phyloP scores from a whole-genome alignment of 2,797 vertebrate genomes.

The Trematomus bernacchii region DNA sequence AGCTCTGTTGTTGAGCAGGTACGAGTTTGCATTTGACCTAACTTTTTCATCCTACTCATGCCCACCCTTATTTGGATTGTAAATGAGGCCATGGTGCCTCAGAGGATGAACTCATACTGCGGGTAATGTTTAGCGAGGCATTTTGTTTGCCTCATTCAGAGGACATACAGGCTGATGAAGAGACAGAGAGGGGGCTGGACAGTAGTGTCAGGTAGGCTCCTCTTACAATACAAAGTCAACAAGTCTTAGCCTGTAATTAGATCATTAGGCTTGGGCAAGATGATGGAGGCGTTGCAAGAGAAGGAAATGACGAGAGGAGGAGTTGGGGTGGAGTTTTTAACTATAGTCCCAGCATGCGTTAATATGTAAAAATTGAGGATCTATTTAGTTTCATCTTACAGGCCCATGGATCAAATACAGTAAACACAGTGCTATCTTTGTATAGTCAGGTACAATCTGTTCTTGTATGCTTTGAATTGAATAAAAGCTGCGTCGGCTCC shows the following conservation, averaged over 20 bases:
- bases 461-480: slow-evolving; percentile 3
- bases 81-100: slow-evolving; percentile 77
- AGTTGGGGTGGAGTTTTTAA: slow-evolving; percentile 57
- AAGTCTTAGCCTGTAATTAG: slow-evolving; percentile 85
- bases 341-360: slow-evolving; percentile 48
- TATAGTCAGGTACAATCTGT: slow-evolving; percentile 2
- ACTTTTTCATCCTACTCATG: slow-evolving; percentile 60
- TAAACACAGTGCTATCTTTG: slow-evolving; percentile 8
- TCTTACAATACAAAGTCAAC: slow-evolving; percentile 78
- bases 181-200: slow-evolving; percentile 42
- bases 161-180: slow-evolving; percentile 28
- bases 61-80: slow-evolving; percentile 85
- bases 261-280: slow-evolving; percentile 79
- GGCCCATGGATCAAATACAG: slow-evolving; percentile 15
- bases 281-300: slow-evolving; percentile 58
- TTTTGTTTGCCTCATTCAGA: slow-evolving; percentile 57
- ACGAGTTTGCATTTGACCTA: slow-evolving; percentile 72
- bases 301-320: slow-evolving; percentile 39
- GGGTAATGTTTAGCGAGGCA: slow-evolving; percentile 45
- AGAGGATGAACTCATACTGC: slow-evolving; percentile 38
- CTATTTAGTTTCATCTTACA: slow-evolving; percentile 52
- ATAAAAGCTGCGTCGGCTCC: not conserved
- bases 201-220: slow-evolving; percentile 72
- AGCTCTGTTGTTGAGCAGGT: slow-evolving; percentile 62
- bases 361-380: slow-evolving; percentile 64